A percentile compares a stretch with the other conserved stretches of the same genome.
Conservation (phyloP, 2,888 invertebrate genomes). For the Eurytoma adleriae region DNA sequence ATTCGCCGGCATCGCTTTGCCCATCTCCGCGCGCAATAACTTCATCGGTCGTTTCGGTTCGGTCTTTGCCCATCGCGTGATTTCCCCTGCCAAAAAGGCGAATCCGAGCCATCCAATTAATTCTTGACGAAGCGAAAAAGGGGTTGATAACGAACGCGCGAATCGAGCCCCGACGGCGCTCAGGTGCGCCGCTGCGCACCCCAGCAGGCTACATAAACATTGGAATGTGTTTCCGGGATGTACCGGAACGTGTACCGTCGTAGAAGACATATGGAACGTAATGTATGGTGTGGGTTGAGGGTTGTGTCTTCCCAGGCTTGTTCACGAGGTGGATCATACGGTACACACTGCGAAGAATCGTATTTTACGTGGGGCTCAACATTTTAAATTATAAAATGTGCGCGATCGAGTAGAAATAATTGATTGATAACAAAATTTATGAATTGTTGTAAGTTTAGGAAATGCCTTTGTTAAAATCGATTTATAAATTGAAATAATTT, state of each 20-base stretch:
- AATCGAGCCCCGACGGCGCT: background rate
- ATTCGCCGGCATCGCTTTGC: background rate
- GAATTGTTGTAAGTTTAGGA: no score
- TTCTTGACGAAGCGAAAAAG: constrained; percentile 38
- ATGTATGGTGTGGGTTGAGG: constrained; percentile 17
- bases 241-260: background rate
- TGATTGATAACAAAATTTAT: no score
- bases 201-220: constrained; percentile 41
- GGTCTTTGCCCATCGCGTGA: constrained; percentile 34
- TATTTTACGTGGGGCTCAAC: no score
- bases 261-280: constrained; percentile 14
- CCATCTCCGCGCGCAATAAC: constrained; percentile 35
- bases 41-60: constrained; percentile 39
- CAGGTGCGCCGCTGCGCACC: constrained; percentile 13
- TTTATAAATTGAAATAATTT: no score
- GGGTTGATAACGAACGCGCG: background rate
- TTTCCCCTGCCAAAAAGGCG: constrained; percentile 36
- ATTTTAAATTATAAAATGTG: no score
- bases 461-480: no score
- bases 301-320: no score
- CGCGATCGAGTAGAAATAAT: no score
- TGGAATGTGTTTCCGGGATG: background rate
- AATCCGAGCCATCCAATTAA: constrained; percentile 62
- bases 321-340: no score
- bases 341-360: no score